Conservation (phyloP, 2,888 invertebrate genomes). For the Heteropelma amictum region DNA sequence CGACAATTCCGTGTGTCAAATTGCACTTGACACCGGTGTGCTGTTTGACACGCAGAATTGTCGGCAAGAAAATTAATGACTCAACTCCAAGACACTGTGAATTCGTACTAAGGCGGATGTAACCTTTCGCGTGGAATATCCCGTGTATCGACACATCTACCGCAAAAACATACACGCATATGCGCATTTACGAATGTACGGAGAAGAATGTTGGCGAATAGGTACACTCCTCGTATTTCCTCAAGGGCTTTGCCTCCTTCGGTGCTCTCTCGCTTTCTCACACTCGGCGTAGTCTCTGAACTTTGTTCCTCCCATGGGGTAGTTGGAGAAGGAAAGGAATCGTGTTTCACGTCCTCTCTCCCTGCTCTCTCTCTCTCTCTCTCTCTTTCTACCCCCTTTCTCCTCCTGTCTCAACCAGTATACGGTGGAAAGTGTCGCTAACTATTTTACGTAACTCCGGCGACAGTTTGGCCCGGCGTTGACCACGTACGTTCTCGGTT, state of each 20-base stretch:
- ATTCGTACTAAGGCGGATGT: neutral
- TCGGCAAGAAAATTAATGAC: too few relatives aligned
- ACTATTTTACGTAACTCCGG: constrained; percentile 78
- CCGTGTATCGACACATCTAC: neutral
- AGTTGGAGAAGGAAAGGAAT: constrained; percentile 48
- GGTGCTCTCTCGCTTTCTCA: constrained; percentile 39
- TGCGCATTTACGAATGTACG: neutral
- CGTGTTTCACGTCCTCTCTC: constrained; percentile 5
- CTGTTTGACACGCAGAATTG: too few relatives aligned
- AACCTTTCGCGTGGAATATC: neutral
- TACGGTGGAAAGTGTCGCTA: constrained; percentile 76
- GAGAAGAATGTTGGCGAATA: neutral
- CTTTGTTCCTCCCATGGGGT: constrained; percentile 13
- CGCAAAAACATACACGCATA: neutral
- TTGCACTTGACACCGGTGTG: too few relatives aligned
- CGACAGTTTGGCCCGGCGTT: constrained; percentile 77
- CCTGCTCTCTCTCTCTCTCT: neutral
- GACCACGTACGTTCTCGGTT: constrained; percentile 77
- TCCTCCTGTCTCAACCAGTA: constrained; percentile 2
- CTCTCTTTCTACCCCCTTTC: neutral
- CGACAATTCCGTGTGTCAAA: too few relatives aligned
- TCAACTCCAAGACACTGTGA: too few relatives aligned
- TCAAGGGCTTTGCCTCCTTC: constrained; percentile 26
- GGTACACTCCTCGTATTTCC: constrained; percentile 23
- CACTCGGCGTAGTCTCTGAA: constrained; percentile 27